Evolutionary conservation across 64 coral and sea anemone species (phyloP), one percentile per base, ranked within the genome.

Genomic region (Anthopleura sola): DNA sequence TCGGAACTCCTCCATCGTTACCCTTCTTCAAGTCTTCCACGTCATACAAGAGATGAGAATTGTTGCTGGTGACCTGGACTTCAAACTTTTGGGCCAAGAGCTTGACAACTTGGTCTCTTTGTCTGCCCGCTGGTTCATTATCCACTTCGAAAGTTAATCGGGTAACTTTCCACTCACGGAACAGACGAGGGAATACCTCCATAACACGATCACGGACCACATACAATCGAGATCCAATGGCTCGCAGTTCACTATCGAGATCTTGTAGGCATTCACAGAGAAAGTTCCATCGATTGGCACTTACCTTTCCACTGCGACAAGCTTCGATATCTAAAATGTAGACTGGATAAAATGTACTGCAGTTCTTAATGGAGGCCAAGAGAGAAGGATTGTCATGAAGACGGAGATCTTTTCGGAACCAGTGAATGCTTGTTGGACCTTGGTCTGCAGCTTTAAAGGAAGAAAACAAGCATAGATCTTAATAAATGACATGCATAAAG

Each of bases 321-420:
- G 75, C 81, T 38, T 37, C 82, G 19, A 84, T 87, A 54, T 88
- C 91, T 36, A 93, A 88, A 37, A 93, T 66, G 46, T 84, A 93
- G 24, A 88, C 71, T 53, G 91, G 91, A 55, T 84, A 88, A 53
- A 93, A 88, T 64, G 81, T 88, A 26, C 81, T 32, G 24, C 78
- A 88, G 49, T 80, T 83, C 36, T 88, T 82, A n/a, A 88, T 36
- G 39, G 86, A 87, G 38, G 82, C 39, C 75, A 78, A 47, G 1
- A 78, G 75, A 37, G 75, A 37, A 19, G 91, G 91, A 51, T 93
- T 93, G 87, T 93, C 91, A 36, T 93, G 91, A n/a, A 93, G 87
- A 16, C 91, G 60, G 50, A 93, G 82, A 53, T 88, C 87, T 80
- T 93, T 93, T 62, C 91, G 83, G 60, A 93, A 93, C 87, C 87